phyloP scores from a whole-genome alignment of 2,888 invertebrate species.

The Nasonia oneida region DNA sequence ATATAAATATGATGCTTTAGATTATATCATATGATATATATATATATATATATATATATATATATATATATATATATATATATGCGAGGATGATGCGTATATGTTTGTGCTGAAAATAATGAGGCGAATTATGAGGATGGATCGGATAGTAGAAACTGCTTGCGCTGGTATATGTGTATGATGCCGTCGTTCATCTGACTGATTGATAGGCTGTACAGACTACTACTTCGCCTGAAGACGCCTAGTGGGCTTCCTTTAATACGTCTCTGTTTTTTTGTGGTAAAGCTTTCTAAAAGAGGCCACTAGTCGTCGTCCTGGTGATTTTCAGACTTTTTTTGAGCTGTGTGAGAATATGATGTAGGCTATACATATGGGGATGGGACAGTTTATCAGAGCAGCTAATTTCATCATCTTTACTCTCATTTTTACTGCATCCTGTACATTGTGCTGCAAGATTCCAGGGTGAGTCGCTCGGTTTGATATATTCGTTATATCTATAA shows the following conservation, averaged over 20 bases:
- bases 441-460: constrained; percentile 48
- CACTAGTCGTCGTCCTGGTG: not conserved
- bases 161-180: not conserved
- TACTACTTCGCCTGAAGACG: not conserved
- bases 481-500: not conserved
- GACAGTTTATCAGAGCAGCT: constrained; percentile 32
- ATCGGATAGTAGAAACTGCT: not conserved
- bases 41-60: not conserved
- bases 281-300: too few relatives aligned
- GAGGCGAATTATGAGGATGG: constrained; percentile 14
- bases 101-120: constrained; percentile 52
- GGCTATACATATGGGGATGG: not conserved
- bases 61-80: not conserved
- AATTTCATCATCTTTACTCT: constrained; percentile 42
- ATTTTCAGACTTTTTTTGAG: not conserved
- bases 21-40: not conserved
- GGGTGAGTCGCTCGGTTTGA: constrained; percentile 39
- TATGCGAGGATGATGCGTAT: not conserved
- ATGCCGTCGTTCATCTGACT: not conserved
- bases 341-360: constrained; percentile 18
- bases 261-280: too few relatives aligned
- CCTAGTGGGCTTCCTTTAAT: not conserved
- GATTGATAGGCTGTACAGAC: not conserved
- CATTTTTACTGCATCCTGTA: constrained; percentile 42
- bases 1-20: not conserved